These are phyloP conservation scores for Nothobranchius kuhntae DNA, from an alignment of 2,113 vertebrate species.

Conservation along the genomic window DNA sequence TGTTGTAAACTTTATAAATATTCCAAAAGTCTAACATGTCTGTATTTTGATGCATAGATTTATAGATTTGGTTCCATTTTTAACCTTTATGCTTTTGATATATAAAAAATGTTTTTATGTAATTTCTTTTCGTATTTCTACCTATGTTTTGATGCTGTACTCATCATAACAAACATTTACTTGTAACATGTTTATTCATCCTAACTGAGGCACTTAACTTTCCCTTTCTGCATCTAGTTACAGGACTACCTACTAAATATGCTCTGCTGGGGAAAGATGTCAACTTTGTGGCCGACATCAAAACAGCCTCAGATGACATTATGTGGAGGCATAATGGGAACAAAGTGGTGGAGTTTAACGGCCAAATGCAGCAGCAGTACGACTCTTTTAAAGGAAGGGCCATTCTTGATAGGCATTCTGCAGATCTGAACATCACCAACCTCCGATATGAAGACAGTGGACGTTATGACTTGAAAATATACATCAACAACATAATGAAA, in stretches of 20 bases:
- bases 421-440: conserved; percentile 38
- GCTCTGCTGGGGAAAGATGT: conserved; percentile 13
- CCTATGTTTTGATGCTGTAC: no score
- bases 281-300: neutral
- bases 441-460: conserved; percentile 59
- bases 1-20: no score
- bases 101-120: no score
- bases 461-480: conserved; percentile 43
- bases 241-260: conserved; percentile 9
- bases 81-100: no score
- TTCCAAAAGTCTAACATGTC: no score
- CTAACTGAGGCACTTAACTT: neutral
- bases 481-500: rapidly evolving
- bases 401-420: conserved; percentile 34
- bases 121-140: no score
- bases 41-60: no score
- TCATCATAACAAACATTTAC: neutral
- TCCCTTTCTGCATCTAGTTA: conserved; percentile 31
- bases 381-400: conserved; percentile 6
- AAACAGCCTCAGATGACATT: neutral
- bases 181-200: neutral
- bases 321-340: conserved; percentile 61
- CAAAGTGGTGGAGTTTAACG: conserved; percentile 58
- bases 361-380: neutral
- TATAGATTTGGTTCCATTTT: no score